Conservation (phyloP, 2,888 invertebrate genomes). For the Hypolimnas misippus region DNA sequence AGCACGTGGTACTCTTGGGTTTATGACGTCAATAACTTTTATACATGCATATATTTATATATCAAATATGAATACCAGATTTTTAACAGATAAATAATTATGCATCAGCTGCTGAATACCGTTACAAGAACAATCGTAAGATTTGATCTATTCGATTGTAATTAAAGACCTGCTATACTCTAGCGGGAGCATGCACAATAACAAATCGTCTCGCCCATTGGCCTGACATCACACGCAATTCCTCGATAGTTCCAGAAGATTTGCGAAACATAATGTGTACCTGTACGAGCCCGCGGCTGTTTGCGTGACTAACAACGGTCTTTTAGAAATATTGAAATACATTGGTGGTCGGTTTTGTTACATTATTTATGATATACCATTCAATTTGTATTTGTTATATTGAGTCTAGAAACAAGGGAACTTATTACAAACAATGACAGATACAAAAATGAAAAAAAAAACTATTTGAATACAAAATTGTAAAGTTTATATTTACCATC, state of each 20-base stretch:
- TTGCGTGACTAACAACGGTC: slow-evolving; percentile 33
- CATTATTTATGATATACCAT: not conserved
- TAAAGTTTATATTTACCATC: too few relatives aligned
- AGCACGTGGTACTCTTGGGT: too few relatives aligned
- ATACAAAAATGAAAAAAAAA: too few relatives aligned
- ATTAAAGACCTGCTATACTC: slow-evolving; percentile 1
- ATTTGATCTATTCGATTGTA: not conserved
- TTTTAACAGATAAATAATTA: too few relatives aligned
- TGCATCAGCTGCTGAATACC: not conserved
- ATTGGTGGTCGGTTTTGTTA: slow-evolving; percentile 20
- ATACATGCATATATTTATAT: too few relatives aligned
- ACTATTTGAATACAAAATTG: too few relatives aligned
- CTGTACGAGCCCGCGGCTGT: slow-evolving; percentile 49
- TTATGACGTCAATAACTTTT: too few relatives aligned
- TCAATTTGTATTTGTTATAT: not conserved
- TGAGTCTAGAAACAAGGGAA: not conserved
- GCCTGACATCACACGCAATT: slow-evolving; percentile 59
- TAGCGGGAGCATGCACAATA: slow-evolving; percentile 48
- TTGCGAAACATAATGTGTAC: slow-evolving; percentile 55
- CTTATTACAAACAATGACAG: not conserved
- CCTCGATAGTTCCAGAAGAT: slow-evolving; percentile 60
- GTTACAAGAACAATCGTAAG: not conserved
- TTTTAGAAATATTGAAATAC: slow-evolving; percentile 40
- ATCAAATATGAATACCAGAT: too few relatives aligned
- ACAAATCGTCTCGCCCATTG: slow-evolving; percentile 61